A percentile compares a stretch with the other conserved stretches of the same genome.
phyloP scores from a whole-genome alignment of 2,113 vertebrate species.

The Lasiurus borealis region DNA sequence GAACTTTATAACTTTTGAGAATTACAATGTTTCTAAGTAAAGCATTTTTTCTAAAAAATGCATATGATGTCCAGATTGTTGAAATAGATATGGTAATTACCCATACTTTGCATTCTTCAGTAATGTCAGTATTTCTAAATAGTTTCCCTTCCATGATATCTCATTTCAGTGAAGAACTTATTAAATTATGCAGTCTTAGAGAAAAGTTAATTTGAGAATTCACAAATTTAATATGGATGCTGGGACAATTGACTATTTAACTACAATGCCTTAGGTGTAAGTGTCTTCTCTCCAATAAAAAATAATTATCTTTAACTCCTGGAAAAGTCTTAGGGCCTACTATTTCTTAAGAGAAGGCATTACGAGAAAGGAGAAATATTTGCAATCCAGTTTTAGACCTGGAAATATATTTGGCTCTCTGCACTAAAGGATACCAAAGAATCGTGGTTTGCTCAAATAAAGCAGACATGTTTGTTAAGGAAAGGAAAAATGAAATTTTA shows the following conservation, averaged over 20 bases:
- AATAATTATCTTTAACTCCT: not conserved
- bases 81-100: slow-evolving; percentile 15
- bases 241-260: not conserved
- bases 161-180: not conserved
- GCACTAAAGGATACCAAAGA: not conserved
- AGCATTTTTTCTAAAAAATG: slow-evolving; percentile 7
- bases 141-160: not conserved
- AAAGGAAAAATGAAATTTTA: not conserved
- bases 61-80: not conserved
- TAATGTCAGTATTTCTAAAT: slow-evolving; percentile 42
- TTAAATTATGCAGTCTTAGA: slow-evolving; percentile 6
- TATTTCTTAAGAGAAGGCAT: not conserved
- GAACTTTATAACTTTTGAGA: slow-evolving; percentile 21
- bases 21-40: slow-evolving; percentile 28
- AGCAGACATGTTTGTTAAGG: not conserved
- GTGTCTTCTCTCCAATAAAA: not conserved
- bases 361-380: not conserved
- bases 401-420: slow-evolving; percentile 4
- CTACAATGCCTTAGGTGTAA: not conserved
- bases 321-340: not conserved
- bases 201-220: not conserved
- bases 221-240: not conserved
- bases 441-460: not conserved
- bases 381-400: not conserved
- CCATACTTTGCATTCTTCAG: not conserved